Base-by-base conservation (phyloP, 2,888 invertebrate species). In the Atrina japonica region DNA sequence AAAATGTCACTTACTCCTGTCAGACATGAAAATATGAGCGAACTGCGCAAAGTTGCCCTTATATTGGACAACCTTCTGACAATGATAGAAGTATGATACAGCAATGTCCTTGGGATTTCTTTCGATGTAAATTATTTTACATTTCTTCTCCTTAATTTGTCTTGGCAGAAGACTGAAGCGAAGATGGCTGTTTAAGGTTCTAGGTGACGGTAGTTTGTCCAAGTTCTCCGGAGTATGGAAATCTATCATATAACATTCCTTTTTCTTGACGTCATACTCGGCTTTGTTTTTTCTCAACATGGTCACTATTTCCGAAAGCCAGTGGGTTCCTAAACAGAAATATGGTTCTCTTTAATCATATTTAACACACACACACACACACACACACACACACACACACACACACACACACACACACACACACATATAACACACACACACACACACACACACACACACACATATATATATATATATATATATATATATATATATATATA, bases 241-340 rank as follows among this genome's bases (percentile, higher is more conserved):
- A 60, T 80, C 80, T 16, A 77, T 56, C 77, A 77, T 80, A 18
- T 66, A 30, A 16, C 50, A 55, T 18, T 72, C 53, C 64, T 80
- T 80, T 35, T 59, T 61, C 18, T 70, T 67, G 3, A 68, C 47
- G 11, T 73, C 59, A 9, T 75, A 77, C 41, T 76, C 77, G 2
- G 78, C 72, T 9, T 66, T 70, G 11, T 72, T 71, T 18, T 68
- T 67, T 11, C 69, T 27, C n/a, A 81, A 50, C 81, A 81, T 81
- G 29, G 63, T 66, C 9, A 61, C 41, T 18, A 81, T 77, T 55
- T 81, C 81, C 75, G 76, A 78, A 5, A 70, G 49, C 81, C 80
- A 80, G 52, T 78, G 80, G 3, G 80, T 80, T 9, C 80, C 80
- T 80, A n/a, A 43, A 29, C 30, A 43, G 53, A n/a, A n/a, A n/a